Conservation (phyloP, 2,888 invertebrate genomes). For the Harpagoxenus sublaevis region DNA sequence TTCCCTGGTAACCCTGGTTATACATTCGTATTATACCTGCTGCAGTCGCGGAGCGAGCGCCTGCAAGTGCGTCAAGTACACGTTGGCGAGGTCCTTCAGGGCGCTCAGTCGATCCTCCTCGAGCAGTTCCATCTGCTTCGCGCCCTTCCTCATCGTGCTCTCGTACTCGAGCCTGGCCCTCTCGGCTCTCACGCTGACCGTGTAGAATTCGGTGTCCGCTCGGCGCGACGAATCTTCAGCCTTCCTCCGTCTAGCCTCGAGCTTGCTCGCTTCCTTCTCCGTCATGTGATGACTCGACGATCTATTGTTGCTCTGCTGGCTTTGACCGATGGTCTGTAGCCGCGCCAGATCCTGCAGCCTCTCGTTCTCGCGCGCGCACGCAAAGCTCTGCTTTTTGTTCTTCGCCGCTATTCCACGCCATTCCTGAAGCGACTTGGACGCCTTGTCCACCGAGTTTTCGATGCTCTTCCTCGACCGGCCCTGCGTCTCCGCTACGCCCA, state of each 20-base stretch:
- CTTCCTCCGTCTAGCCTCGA: constrained; percentile 95
- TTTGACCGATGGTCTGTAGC: constrained; percentile 88
- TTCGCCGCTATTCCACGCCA: constrained; percentile 95
- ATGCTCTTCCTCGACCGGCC: constrained; percentile 88
- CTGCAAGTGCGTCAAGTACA: constrained; percentile 88
- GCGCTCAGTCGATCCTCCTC: constrained; percentile 96
- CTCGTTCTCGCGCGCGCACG: constrained; percentile 96
- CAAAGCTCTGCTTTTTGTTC: constrained; percentile 95
- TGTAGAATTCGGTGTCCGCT: constrained; percentile 97
- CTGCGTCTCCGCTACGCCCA: constrained; percentile 90
- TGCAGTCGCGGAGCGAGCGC: constrained; percentile 93
- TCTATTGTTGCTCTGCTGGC: constrained; percentile 87
- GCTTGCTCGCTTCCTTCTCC: constrained; percentile 91
- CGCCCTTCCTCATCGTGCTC: constrained; percentile 94
- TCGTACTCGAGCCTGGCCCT: constrained; percentile 97
- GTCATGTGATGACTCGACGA: constrained; percentile 83
- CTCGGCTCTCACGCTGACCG: constrained; percentile 96
- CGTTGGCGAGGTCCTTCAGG: constrained; percentile 90
- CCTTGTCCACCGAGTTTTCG: constrained; percentile 92
- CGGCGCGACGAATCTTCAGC: constrained; percentile 96
- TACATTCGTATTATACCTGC: constrained; percentile 87
- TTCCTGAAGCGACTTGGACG: constrained; percentile 93
- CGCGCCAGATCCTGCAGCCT: constrained; percentile 92
- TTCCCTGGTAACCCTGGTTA: too few relatives aligned
- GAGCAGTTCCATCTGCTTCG: constrained; percentile 94